Base-by-base conservation (phyloP, 2,888 invertebrate species). In the Emmelina monodactyla region DNA sequence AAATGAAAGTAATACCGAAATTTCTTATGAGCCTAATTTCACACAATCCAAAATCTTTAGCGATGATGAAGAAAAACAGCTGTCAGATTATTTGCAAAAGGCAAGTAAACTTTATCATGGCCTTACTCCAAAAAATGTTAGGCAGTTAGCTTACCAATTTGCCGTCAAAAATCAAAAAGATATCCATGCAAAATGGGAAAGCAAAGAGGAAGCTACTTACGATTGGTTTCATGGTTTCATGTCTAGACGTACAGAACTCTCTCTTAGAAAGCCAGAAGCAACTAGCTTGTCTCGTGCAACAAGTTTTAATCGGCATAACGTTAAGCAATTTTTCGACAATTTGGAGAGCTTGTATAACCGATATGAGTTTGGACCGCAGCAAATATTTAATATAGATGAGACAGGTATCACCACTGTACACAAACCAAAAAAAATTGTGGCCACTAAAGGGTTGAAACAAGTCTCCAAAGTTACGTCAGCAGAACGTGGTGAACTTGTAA, bases 381-480 rank as follows among this genome's bases (percentile, higher is more conserved):
- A 42, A 30, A 37, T 39, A 33, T 41, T 9, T 9, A 25, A 25
- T 25, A 10, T 25, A 3, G 25, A 25, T 25, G 25, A 25, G 11
- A 25, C 25, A 7, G 25, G 25, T 3, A 25, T 25, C 25, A 25
- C 25, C 25, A 25, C 25, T n/a, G 25, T 25, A 9, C 25, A 25
- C n/a, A 42, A 33, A 15, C 34, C 57, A 13, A 68, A 55, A 54
- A 44, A 44, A 64, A 16, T 37, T 16, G 32, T 66, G 33, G 57
- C 60, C 3, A 25, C 35, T 14, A 61, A 49, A 44, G 62, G 63
- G n/a, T 28, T 38, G 3, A 64, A 61, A 33, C 61, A 62, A 42
- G 52, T 68, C n/a, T 56, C 56, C 7, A 47, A 51, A 33, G 38
- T 58, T n/a, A 62, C 61, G 16, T 59, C 58, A 14, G 62, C 51